Conservation (phyloP, 2,888 invertebrate species). For the Heliconius hortense region DNA sequence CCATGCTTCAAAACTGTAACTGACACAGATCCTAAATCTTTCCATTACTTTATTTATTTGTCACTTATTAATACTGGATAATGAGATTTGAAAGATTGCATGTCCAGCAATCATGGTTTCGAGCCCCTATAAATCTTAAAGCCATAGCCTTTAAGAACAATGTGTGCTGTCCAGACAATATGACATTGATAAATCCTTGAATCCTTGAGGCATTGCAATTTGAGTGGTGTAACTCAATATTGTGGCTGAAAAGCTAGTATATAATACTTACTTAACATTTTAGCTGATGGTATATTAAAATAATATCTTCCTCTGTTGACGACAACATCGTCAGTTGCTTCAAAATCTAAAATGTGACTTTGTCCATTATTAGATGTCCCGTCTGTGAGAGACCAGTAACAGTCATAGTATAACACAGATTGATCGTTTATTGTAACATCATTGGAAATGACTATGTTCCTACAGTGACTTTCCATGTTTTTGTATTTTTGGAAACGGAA, state of each 20-base stretch:
- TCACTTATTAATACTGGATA: too few relatives aligned
- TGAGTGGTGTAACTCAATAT: too few relatives aligned
- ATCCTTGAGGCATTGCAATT: too few relatives aligned
- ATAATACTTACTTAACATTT: slow-evolving; percentile 70
- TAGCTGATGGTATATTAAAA: slow-evolving; percentile 70
- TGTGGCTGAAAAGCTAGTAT: not conserved
- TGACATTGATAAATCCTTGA: too few relatives aligned
- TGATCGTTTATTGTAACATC: slow-evolving; percentile 65
- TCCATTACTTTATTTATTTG: too few relatives aligned
- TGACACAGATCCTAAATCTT: too few relatives aligned
- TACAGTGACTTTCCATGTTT: slow-evolving; percentile 62
- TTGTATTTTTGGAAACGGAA: slow-evolving; percentile 66
- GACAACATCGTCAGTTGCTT: slow-evolving; percentile 64
- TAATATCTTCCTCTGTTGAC: slow-evolving; percentile 69
- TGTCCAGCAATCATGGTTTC: too few relatives aligned
- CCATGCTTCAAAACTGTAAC: too few relatives aligned
- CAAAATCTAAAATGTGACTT: slow-evolving; percentile 70
- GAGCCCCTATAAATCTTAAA: too few relatives aligned
- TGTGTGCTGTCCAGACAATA: too few relatives aligned
- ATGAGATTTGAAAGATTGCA: too few relatives aligned
- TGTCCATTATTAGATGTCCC: slow-evolving; percentile 58
- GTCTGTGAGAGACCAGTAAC: slow-evolving; percentile 68
- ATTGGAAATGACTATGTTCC: slow-evolving; percentile 68
- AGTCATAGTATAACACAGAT: slow-evolving; percentile 73
- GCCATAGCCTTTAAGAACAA: too few relatives aligned